Evolutionary conservation across 1,140 invertebrate genomes (phyloP), one percentile per base, ranked within the genome.

Genomic region (Aphidius ervi): DNA sequence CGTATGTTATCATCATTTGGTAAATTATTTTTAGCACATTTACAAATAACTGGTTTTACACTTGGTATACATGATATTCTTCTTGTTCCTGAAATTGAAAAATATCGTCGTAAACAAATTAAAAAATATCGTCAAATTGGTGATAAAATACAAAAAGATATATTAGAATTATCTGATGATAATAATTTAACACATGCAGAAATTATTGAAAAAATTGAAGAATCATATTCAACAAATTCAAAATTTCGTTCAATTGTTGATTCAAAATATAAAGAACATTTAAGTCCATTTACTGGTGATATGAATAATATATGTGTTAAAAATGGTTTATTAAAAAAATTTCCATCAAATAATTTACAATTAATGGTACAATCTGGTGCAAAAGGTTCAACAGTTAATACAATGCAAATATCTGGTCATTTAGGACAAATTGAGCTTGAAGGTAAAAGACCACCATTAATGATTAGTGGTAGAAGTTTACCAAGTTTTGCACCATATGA

Each of bases 391-490:
- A 90, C 85, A 67, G 95, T 98, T 0, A 98, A 99, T 74, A 93
- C 92, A 69, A 94, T 96, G 90, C 95, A 99, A 75, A 99, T 99
- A 69, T 98, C 95, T 0, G 97, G 95, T 79, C 81, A 96, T 9
- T 81, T 99, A 2, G 97, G 97, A 8, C 97, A 99, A 82, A 99
- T 99, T 73, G 97, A 99, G 75, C 86, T 99, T 70, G 97, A 99
- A 84, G 98, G 98, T 9, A 94, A 96, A 74, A 82, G 97, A 56
- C 96, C 97, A 5, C 95, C 96, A 0, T 69, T 97, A 9, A 98
- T 97, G 90, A 88, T 96, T 60, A 94, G 91, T 65, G 97, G 96
- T 3, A 88, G 91, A 69, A 90, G 93, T 31, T 77, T 99, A 4
- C 97, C 97, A 1, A 95, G 94, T 69, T 99, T 99, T 75, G 80